phyloP scores from a whole-genome alignment of 2,113 vertebrate species.

The Nannospalax galili region DNA sequence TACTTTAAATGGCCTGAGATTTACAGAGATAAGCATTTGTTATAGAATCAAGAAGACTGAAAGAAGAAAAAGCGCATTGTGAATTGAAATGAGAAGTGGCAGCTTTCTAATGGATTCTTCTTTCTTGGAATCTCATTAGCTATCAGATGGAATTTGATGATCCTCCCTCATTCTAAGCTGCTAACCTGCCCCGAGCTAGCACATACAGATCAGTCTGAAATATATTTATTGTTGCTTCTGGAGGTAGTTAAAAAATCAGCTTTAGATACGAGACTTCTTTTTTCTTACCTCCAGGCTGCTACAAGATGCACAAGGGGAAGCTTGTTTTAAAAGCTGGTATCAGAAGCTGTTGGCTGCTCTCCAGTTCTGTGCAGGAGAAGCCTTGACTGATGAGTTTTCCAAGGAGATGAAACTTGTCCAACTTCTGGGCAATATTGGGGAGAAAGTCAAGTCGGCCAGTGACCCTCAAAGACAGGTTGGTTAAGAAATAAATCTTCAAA shows the following conservation, averaged over 20 bases:
- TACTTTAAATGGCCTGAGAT: slow-evolving; percentile 49
- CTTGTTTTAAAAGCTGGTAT: slow-evolving; percentile 86
- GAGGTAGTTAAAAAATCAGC: slow-evolving; percentile 39
- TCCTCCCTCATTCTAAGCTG: neutral
- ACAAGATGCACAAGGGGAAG: slow-evolving; percentile 84
- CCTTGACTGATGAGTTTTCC: slow-evolving; percentile 84
- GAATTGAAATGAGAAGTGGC: slow-evolving; percentile 67
- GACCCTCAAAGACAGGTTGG: slow-evolving; percentile 84
- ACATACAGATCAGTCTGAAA: slow-evolving; percentile 69
- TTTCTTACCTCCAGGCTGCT: slow-evolving; percentile 84
- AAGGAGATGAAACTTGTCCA: slow-evolving; percentile 83
- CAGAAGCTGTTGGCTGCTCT: slow-evolving; percentile 85
- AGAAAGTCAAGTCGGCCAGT: slow-evolving; percentile 80
- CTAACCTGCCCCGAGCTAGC: slow-evolving; percentile 69
- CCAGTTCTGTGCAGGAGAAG: slow-evolving; percentile 84
- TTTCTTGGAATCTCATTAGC: slow-evolving; percentile 74
- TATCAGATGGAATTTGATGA: slow-evolving; percentile 67
- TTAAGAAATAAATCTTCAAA: slow-evolving; percentile 63
- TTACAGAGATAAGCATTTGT: slow-evolving; percentile 44
- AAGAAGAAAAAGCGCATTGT: neutral
- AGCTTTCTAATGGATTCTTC: slow-evolving; percentile 74
- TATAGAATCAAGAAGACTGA: slow-evolving; percentile 65
- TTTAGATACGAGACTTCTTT: slow-evolving; percentile 71
- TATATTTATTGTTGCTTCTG: slow-evolving; percentile 60
- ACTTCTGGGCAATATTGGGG: slow-evolving; percentile 82